Conservation (phyloP, 2,888 invertebrate genomes). For the Epicampocera succincta region DNA sequence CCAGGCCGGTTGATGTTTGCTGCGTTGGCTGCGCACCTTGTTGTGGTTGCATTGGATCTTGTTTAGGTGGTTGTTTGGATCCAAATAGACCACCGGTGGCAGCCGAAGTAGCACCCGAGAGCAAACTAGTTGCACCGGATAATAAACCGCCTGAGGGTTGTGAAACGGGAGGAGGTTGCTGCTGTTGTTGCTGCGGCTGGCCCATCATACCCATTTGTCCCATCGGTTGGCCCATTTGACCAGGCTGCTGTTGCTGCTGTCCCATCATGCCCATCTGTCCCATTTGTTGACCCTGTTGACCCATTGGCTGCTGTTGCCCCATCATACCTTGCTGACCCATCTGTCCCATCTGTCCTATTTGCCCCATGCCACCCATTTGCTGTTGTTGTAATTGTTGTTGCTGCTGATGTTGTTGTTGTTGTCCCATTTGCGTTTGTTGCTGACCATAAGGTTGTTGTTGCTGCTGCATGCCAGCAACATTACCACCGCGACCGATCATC, state of each 20-base stretch:
- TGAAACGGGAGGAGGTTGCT: constrained; percentile 79
- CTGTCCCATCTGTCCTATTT: constrained; percentile 67
- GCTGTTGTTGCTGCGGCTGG: constrained; percentile 69
- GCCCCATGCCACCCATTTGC: constrained; percentile 76
- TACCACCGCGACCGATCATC: constrained; percentile 83
- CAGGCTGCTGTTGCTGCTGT: constrained; percentile 71
- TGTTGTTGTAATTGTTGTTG: constrained; percentile 72
- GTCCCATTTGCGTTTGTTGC: constrained; percentile 76
- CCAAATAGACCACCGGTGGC: constrained; percentile 82
- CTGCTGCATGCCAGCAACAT: constrained; percentile 79
- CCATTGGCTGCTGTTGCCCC: constrained; percentile 72
- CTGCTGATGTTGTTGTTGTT: constrained; percentile 74
- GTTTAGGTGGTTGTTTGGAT: constrained; percentile 81
- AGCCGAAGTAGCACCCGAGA: constrained; percentile 82
- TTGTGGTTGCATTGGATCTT: constrained; percentile 83
- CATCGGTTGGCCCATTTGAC: constrained; percentile 67
- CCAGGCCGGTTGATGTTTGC: constrained; percentile 79
- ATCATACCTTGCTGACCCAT: constrained; percentile 74
- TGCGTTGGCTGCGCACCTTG: constrained; percentile 81
- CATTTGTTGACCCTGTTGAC: constrained; percentile 74
- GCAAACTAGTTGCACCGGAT: constrained; percentile 81
- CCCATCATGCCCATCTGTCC: constrained; percentile 73
- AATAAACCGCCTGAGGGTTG: constrained; percentile 81
- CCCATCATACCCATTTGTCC: constrained; percentile 71
- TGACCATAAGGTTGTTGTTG: constrained; percentile 79